Percentiles rank a stretch among this genome's conserved stretches.
phyloP scores from a whole-genome alignment of 2,797 vertebrate species.

The Tauraco hartlaubi region DNA sequence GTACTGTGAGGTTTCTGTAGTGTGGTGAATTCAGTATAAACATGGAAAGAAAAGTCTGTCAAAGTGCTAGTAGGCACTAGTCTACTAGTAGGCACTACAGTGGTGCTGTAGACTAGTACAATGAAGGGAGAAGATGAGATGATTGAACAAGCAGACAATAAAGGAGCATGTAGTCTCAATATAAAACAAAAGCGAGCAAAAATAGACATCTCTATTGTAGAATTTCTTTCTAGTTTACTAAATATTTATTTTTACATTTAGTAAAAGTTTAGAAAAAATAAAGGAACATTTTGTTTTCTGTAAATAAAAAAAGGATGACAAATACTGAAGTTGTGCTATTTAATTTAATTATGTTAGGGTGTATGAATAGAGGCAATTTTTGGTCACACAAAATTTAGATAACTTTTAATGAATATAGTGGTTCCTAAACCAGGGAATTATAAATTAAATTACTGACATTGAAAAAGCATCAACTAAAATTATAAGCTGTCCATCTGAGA shows the following conservation, averaged over 20 bases:
- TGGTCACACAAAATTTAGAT: not conserved
- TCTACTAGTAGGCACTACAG: no score
- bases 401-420: not conserved
- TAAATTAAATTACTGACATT: not conserved
- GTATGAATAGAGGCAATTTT: not conserved
- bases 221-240: not conserved
- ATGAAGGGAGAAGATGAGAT: not conserved
- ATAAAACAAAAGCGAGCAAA: not conserved
- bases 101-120: not conserved
- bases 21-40: not conserved
- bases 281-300: not conserved
- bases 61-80: not conserved
- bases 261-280: not conserved
- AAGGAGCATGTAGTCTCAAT: not conserved
- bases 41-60: not conserved
- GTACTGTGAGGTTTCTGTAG: not conserved
- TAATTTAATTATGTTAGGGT: not conserved
- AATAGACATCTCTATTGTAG: not conserved
- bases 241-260: not conserved
- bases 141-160: not conserved
- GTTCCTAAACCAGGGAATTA: not conserved
- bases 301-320: not conserved
- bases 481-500: not conserved
- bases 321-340: not conserved
- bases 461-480: not conserved